These are phyloP conservation scores for Rhagologus leucostigma DNA, from an alignment of 2,113 vertebrate species.

Conservation along the genomic window DNA sequence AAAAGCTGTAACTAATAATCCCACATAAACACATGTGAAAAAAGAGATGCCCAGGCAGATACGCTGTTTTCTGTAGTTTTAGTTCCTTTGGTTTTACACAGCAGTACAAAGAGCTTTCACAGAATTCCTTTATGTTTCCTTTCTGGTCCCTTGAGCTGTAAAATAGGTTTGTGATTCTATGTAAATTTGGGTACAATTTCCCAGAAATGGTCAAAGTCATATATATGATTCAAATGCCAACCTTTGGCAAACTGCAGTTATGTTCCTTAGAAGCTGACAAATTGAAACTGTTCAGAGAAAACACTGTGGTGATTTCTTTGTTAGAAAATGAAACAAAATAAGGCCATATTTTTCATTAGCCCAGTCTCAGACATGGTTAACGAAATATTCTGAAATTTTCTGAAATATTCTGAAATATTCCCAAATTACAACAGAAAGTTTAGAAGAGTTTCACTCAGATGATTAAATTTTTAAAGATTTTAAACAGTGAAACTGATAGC, in stretches of 20 bases:
- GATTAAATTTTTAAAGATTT: not conserved
- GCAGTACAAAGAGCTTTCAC: not conserved
- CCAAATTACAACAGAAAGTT: not conserved
- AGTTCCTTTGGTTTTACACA: not conserved
- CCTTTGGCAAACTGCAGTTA: not conserved
- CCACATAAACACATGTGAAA: not conserved
- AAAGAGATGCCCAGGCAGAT: not conserved
- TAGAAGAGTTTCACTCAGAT: not conserved
- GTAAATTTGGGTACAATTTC: not conserved
- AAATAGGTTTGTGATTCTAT: not conserved
- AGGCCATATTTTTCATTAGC: not conserved
- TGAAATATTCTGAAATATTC: not conserved
- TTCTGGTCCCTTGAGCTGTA: not conserved
- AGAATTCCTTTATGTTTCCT: not conserved
- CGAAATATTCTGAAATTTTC: not conserved
- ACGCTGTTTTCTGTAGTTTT: not conserved
- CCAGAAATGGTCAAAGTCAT: not conserved
- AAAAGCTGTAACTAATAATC: not conserved
- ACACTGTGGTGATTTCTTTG: not conserved
- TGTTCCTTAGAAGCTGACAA: not conserved
- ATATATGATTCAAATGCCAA: not conserved
- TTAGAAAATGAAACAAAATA: not conserved
- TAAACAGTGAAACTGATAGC: not conserved
- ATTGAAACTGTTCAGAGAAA: not conserved
- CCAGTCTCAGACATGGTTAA: not conserved